These are phyloP conservation scores for Mylabris phalerata DNA, from an alignment of 1,140 invertebrate species.

Conservation along the genomic window DNA sequence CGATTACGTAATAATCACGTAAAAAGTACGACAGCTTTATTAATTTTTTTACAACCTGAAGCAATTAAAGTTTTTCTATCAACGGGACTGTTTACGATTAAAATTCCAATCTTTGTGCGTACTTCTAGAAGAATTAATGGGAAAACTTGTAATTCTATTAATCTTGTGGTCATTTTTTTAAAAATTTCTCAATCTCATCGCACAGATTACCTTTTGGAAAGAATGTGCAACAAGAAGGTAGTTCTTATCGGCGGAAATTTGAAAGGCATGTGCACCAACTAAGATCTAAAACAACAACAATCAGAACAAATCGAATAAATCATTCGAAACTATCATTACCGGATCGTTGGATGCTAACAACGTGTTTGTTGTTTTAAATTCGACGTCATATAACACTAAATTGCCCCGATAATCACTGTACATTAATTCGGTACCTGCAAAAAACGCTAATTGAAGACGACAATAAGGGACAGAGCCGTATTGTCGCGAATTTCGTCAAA, in stretches of 20 bases:
- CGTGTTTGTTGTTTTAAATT: not conserved
- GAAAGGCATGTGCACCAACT: conserved; percentile 32
- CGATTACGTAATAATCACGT: too few species aligned
- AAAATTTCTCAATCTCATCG: too few species aligned
- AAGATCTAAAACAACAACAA: conserved; percentile 33
- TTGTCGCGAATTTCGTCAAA: conserved; percentile 3
- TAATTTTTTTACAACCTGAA: too few species aligned
- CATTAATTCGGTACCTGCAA: conserved; percentile 43
- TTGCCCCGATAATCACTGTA: conserved; percentile 28
- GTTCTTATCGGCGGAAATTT: conserved; percentile 46
- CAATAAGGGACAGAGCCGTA: not conserved
- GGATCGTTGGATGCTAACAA: not conserved
- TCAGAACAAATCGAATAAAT: conserved; percentile 1
- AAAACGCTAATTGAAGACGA: too few species aligned
- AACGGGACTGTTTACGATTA: too few species aligned
- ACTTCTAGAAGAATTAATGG: too few species aligned
- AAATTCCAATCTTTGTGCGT: too few species aligned
- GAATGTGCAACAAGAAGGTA: conserved; percentile 46
- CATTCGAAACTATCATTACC: not conserved
- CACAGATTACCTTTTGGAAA: conserved; percentile 45
- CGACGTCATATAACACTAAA: conserved; percentile 27
- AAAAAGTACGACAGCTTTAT: too few species aligned
- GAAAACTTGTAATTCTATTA: too few species aligned
- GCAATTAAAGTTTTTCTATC: too few species aligned
- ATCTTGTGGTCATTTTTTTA: too few species aligned